Evolutionary conservation across 2,888 invertebrate species (phyloP).

Genomic region (Tiphia femorata): DNA sequence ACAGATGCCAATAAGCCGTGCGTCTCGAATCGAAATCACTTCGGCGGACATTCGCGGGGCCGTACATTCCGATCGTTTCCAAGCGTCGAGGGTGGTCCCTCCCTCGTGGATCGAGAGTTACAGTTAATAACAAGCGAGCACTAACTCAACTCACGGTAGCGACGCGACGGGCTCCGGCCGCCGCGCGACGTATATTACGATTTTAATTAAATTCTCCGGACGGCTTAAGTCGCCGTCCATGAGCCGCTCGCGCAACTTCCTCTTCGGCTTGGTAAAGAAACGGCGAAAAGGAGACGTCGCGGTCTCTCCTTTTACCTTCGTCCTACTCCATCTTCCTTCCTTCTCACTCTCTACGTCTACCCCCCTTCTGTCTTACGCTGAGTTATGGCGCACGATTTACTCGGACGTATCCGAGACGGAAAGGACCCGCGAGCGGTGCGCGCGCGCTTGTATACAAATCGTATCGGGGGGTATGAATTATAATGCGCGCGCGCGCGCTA

Average conservation of each 20-base stretch:
- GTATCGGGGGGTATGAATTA: conserved; percentile 69
- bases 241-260: conserved; percentile 24
- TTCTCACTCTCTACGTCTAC: conserved; percentile 7
- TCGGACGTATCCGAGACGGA: neutral
- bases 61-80: neutral
- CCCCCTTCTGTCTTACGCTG: conserved; percentile 18
- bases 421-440: conserved; percentile 35
- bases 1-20: too few relatives aligned
- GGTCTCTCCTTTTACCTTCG: conserved; percentile 1
- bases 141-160: conserved; percentile 8
- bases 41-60: too few relatives aligned
- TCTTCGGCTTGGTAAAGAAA: conserved; percentile 12
- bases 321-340: neutral
- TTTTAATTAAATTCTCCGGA: conserved; percentile 33
- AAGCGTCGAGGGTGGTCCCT: conserved; percentile 8
- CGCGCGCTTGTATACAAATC: conserved; percentile 69
- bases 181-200: conserved; percentile 17
- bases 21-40: too few relatives aligned
- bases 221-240: conserved; percentile 21
- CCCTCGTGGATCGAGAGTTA: conserved; percentile 12
- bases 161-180: conserved; percentile 2
- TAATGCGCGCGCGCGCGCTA: conserved; percentile 70
- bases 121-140: conserved; percentile 21
- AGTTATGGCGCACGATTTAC: conserved; percentile 16
- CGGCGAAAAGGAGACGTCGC: neutral